Base-by-base conservation (phyloP, 2,113 vertebrate species). In the Sisor rabdophorus region DNA sequence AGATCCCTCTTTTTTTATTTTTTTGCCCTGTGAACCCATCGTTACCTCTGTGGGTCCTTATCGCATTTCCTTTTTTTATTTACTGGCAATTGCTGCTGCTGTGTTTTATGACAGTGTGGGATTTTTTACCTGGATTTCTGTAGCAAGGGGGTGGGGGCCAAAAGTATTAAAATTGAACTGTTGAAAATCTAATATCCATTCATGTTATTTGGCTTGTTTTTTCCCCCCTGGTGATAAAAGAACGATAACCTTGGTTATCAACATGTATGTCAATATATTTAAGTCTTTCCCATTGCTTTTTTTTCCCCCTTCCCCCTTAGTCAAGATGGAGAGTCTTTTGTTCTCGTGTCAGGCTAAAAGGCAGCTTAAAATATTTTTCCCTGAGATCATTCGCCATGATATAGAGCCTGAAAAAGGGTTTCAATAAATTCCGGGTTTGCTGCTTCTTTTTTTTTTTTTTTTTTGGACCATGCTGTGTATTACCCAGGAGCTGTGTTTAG, bases 81-180 rank as follows among this genome's bases (percentile, higher is more conserved):
- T 94, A 96, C 93, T 94, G 84, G 87, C 93, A 94, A 95, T 93
- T 93, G 94, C 95, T 96, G 95, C 96, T 96, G 94, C 95, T 95
- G 94, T 96, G 95, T 96, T 98, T 97, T 97, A 96, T 94, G 94
- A 93, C 93, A 93, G 94, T 91, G 93, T 95, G 87, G 87, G 85
- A 87, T 89, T 90, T 91, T 97, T 96, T 95, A 96, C 93, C 94
- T 96, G 94, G 94, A 94, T 90, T 91, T 92, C 87, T 95, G 94
- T 94, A 92, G 92, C 91, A 91, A 92, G 88, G 88, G 93, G 88
- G 93, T 92, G 92, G 92, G 89, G 91, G 1, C 4, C 54, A 75
- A 71, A 88, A 88, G 90, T 91, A 92, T 91, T 93, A 95, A 94
- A 95, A 94, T 94, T 94, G 93, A 95, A 95, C 93, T 95, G 93